These are phyloP conservation scores for Cybosia mesomella DNA, from an alignment of 2,888 invertebrate genomes.

Conservation along the genomic window DNA sequence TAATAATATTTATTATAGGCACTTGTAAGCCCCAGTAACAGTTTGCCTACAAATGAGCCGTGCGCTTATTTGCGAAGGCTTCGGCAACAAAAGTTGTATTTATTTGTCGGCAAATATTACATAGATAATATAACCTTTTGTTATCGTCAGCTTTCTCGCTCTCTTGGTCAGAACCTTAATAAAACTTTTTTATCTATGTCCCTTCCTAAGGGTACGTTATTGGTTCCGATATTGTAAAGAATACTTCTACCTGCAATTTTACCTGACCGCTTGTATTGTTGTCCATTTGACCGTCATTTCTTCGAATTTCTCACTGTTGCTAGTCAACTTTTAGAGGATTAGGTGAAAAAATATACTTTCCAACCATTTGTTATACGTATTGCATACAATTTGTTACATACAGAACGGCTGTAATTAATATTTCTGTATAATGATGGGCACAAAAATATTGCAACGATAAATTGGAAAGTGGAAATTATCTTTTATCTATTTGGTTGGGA, in stretches of 20 bases:
- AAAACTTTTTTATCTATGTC: constrained; percentile 42
- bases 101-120: constrained; percentile 20
- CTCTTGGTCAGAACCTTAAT: constrained; percentile 33
- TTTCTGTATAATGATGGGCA: neutral
- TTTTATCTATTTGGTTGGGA: neutral
- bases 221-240: constrained; percentile 43
- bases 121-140: constrained; percentile 28
- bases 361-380: constrained; percentile 14
- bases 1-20: neutral
- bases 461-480: neutral
- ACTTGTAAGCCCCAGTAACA: neutral
- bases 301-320: constrained; percentile 25
- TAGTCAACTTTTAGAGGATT: constrained; percentile 31
- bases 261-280: constrained; percentile 51
- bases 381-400: constrained; percentile 33
- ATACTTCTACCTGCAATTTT: constrained; percentile 56
- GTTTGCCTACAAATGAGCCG: neutral
- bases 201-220: constrained; percentile 33
- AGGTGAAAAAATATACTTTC: constrained; percentile 31
- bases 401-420: neutral
- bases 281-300: constrained; percentile 32
- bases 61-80: constrained; percentile 4
- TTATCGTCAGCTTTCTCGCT: constrained; percentile 28
- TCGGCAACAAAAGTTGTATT: constrained; percentile 8
- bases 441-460: constrained; percentile 1